phyloP scores from a whole-genome alignment of 2,888 invertebrate species.

The Stenichneumon culpator region DNA sequence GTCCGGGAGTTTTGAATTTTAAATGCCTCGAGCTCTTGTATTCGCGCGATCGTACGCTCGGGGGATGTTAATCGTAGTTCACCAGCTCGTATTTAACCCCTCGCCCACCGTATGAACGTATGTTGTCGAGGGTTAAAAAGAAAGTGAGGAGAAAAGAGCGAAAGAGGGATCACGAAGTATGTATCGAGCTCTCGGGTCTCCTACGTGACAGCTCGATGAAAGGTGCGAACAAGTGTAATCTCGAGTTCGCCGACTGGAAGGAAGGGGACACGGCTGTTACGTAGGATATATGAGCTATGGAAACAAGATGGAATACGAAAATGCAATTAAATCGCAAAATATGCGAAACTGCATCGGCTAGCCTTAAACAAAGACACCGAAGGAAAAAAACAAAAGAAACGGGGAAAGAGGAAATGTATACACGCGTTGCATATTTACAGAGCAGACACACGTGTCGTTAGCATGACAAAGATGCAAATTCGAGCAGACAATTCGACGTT shows the following conservation, averaged over 20 bases:
- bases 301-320: constrained; percentile 79
- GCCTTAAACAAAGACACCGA: constrained; percentile 38
- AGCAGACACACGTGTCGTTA: constrained; percentile 80
- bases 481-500: constrained; percentile 59
- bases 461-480: constrained; percentile 81
- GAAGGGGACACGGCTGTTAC: not conserved
- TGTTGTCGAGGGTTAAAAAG: constrained; percentile 35
- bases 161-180: constrained; percentile 27
- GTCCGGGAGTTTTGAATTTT: constrained; percentile 64
- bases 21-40: constrained; percentile 61
- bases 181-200: constrained; percentile 38
- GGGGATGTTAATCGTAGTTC: constrained; percentile 62
- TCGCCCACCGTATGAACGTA: constrained; percentile 14
- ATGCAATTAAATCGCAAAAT: constrained; percentile 84
- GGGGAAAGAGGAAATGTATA: constrained; percentile 44
- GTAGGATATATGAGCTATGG: constrained; percentile 35
- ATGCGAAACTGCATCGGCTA: constrained; percentile 76
- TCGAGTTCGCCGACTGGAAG: constrained; percentile 18
- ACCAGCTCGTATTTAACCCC: constrained; percentile 44
- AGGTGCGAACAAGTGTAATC: constrained; percentile 54
- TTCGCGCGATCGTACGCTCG: constrained; percentile 26
- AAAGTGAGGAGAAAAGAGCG: constrained; percentile 39
- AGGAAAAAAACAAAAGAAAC: constrained; percentile 30
- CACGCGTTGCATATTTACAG: constrained; percentile 80
- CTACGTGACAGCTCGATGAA: constrained; percentile 57